Conservation (phyloP, 2,888 invertebrate species). For the Stegophylla sp. region DNA sequence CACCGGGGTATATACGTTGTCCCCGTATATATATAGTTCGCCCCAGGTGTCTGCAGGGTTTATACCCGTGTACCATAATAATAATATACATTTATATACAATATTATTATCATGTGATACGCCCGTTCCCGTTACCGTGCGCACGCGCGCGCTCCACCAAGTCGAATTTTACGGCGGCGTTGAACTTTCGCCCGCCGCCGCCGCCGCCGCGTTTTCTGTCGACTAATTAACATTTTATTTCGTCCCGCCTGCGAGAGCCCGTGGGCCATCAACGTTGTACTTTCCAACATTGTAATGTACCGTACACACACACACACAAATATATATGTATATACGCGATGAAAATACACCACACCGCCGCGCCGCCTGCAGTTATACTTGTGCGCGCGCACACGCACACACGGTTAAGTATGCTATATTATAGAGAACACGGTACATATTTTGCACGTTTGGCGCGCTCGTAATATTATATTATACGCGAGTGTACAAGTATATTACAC, state of each 20-base stretch:
- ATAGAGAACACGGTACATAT: neutral
- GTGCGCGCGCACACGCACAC: neutral
- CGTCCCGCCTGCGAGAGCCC: conserved; percentile 23
- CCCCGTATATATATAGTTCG: neutral
- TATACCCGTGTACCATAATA: too few relatives aligned
- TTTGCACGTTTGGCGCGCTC: conserved; percentile 13
- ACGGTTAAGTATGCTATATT: too few relatives aligned
- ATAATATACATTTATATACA: too few relatives aligned
- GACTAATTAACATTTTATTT: conserved; percentile 59
- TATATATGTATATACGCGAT: neutral
- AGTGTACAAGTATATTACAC: conserved; percentile 11
- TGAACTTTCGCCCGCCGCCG: conserved; percentile 35
- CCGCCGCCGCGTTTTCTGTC: conserved; percentile 40
- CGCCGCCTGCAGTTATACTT: conserved; percentile 38
- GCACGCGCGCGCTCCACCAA: neutral
- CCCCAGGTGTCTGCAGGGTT: conserved; percentile 30
- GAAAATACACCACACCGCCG: conserved; percentile 10
- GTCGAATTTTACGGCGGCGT: conserved; percentile 43
- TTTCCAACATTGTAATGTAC: conserved; percentile 13
- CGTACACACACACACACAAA: neutral
- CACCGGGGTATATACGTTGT: neutral
- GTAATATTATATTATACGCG: conserved; percentile 49
- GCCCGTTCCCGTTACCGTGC: neutral
- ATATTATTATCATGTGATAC: too few relatives aligned
- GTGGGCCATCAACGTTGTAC: conserved; percentile 35